These are phyloP conservation scores for Microplitis mediator DNA, from an alignment of 1,140 invertebrate species.

Conservation along the genomic window DNA sequence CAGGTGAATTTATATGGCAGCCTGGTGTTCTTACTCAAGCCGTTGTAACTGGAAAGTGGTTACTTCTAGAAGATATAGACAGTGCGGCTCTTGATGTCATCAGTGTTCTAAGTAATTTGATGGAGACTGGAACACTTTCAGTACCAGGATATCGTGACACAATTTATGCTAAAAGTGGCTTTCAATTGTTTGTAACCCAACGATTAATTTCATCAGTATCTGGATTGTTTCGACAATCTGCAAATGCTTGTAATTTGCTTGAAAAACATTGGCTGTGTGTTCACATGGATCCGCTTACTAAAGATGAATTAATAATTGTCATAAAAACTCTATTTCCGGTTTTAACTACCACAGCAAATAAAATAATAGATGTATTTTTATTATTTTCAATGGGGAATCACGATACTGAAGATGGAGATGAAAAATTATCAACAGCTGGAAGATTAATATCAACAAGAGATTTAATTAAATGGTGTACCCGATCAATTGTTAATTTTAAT, in stretches of 20 bases:
- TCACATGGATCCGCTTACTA: slow-evolving; percentile 79
- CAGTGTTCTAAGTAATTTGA: slow-evolving; percentile 81
- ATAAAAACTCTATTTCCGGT: slow-evolving; percentile 74
- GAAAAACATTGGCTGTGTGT: slow-evolving; percentile 84
- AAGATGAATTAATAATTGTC: slow-evolving; percentile 73
- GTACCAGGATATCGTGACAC: slow-evolving; percentile 87
- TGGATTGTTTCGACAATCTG: slow-evolving; percentile 71
- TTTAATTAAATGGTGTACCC: slow-evolving; percentile 89
- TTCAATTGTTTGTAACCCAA: slow-evolving; percentile 91
- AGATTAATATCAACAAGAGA: slow-evolving; percentile 83
- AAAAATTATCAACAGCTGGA: slow-evolving; percentile 57
- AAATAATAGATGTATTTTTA: slow-evolving; percentile 84
- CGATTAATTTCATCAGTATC: slow-evolving; percentile 65
- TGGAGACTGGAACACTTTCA: slow-evolving; percentile 83
- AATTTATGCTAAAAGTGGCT: slow-evolving; percentile 78
- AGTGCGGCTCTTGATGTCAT: slow-evolving; percentile 91
- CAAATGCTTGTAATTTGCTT: slow-evolving; percentile 69
- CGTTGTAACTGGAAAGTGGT: slow-evolving; percentile 86
- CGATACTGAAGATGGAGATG: slow-evolving; percentile 44
- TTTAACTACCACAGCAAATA: slow-evolving; percentile 75
- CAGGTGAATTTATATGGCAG: slow-evolving; percentile 97
- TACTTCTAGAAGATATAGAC: slow-evolving; percentile 96
- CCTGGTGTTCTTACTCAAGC: slow-evolving; percentile 90
- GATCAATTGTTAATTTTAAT: slow-evolving; percentile 77
- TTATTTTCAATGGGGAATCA: slow-evolving; percentile 77